Evolutionary conservation across 2,113 vertebrate genomes (phyloP), one percentile per base, ranked within the genome.

Genomic region (Taxidea taxus): DNA sequence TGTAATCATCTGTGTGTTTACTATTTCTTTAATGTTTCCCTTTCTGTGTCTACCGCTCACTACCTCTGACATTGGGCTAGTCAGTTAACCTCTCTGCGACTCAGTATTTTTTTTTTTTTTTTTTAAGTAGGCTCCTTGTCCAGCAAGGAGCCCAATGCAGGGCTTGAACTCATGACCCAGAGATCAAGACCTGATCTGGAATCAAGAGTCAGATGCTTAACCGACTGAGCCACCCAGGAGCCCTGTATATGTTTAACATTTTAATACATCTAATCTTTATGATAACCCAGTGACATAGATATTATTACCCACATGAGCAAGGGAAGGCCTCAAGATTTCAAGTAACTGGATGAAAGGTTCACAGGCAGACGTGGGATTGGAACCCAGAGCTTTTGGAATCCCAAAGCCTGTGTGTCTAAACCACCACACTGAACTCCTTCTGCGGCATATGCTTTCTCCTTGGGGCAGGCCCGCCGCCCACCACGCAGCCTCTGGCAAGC

Each of bases 401-500:
- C n/a, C 44, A 16, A 44, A 58, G n/a, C 18, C 80, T 27, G 20
- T 6, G 2, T 66, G 60, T 62, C 58, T 37, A 51, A 58, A 16
- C 31, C 20, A 10, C 9, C 56, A 8, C 27, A n/a, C 2, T 25
- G 12, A 75, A 6, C 54, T 31, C 13, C 47, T 21, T 47, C 44
- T 3, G n/a, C 0, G 2, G 29, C 3, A 1, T 10, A 0, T 3
- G 47, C 47, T 85, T 56, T 88, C 64, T 37, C 34, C n/a, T 2
- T 15, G 54, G 23, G 27, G 56, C 1, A n/a, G 34, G 27, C 16
- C 1, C 1, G 10, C 20, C 64, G 47, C 39, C 66, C 13, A 4
- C 34, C 21, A 1, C 4, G 1, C 7, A n/a, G 56, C 23, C 56
- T 4, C 2, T 56, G n/a, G 74, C 72, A 44, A 90, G 64, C 6